Conservation (phyloP, 2,113 vertebrate species). For the Axis porcinus region DNA sequence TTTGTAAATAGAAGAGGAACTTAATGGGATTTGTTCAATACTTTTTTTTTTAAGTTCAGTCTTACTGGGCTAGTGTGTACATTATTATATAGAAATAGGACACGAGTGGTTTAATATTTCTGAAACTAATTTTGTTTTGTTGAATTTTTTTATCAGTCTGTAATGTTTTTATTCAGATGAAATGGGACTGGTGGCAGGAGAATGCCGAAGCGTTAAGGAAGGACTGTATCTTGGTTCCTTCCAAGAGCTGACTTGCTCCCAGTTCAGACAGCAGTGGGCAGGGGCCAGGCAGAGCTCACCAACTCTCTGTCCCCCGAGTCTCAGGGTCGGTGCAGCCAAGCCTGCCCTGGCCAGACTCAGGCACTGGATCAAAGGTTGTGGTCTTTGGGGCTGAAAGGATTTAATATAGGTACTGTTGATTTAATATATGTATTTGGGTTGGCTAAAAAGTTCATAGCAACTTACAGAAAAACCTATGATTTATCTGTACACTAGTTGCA, state of each 20-base stretch:
- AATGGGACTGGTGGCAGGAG: neutral
- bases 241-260: neutral
- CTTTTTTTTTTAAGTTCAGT: neutral
- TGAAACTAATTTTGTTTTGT: neutral
- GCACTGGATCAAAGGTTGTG: neutral
- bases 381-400: neutral
- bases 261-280: rapidly evolving
- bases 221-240: too few relatives aligned
- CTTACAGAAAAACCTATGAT: neutral
- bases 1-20: neutral
- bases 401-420: neutral
- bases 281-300: neutral
- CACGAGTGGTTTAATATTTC: neutral
- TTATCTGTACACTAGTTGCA: neutral
- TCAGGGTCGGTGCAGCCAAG: neutral
- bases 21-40: neutral
- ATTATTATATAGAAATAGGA: neutral
- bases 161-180: neutral
- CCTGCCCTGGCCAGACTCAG: neutral
- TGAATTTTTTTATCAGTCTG: neutral
- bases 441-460: neutral
- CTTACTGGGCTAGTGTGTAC: neutral
- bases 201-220: too few relatives aligned
- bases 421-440: neutral
- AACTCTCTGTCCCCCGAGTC: neutral